Evolutionary conservation across 2,797 vertebrate genomes (phyloP).

Genomic region (Spinus pinus): DNA sequence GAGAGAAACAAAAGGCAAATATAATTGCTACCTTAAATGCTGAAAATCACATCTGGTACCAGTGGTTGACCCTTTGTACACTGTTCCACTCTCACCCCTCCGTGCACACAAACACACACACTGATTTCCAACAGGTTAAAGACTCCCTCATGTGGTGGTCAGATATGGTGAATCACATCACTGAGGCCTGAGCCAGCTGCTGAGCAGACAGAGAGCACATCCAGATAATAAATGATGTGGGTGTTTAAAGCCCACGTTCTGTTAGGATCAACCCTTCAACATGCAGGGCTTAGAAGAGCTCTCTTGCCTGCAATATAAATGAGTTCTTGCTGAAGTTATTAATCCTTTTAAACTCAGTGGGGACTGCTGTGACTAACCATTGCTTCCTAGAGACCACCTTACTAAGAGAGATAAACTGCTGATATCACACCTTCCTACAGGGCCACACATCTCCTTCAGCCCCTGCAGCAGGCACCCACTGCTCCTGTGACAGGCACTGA

Average conservation of each 20-base stretch:
- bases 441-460: not conserved
- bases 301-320: slow-evolving; percentile 64
- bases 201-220: not conserved
- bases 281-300: slow-evolving; percentile 43
- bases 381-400: slow-evolving; percentile 85
- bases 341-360: slow-evolving; percentile 70
- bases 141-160: slow-evolving; percentile 67
- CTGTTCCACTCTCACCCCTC: not conserved
- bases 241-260: not conserved
- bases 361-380: slow-evolving; percentile 84
- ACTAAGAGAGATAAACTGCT: slow-evolving; percentile 80
- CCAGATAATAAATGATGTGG: not conserved
- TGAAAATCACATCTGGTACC: slow-evolving; percentile 63
- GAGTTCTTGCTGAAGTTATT: slow-evolving; percentile 77
- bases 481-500: not conserved
- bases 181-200: not conserved
- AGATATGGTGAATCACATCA: slow-evolving; percentile 42
- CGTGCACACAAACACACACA: not conserved
- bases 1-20: not conserved
- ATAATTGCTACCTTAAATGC: slow-evolving; percentile 10
- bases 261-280: not conserved
- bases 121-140: slow-evolving; percentile 54
- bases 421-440: not conserved
- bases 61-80: not conserved
- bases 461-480: not conserved